Conservation (phyloP, 2,888 invertebrate species). For the Aporophyla nigra region DNA sequence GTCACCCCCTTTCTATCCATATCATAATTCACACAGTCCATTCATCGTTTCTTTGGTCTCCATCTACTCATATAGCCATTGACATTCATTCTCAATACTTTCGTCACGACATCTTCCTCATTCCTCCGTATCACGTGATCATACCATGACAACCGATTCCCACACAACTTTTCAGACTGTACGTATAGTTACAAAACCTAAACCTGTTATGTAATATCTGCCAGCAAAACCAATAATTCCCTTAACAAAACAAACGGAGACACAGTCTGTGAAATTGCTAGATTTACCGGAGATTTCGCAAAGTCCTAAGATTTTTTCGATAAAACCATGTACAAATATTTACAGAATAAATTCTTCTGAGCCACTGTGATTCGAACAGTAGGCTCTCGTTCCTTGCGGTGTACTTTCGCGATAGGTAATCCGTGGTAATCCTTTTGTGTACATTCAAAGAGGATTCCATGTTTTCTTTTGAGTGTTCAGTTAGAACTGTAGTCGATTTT, state of each 20-base stretch:
- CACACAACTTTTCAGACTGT: too few relatives aligned
- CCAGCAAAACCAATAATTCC: slow-evolving; percentile 1
- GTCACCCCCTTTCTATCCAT: too few relatives aligned
- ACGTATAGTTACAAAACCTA: background rate
- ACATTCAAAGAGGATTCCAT: slow-evolving; percentile 14
- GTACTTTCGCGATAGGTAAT: too few relatives aligned
- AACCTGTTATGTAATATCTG: background rate
- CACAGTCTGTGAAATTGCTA: background rate
- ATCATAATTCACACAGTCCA: too few relatives aligned
- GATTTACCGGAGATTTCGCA: slow-evolving; percentile 9
- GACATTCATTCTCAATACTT: too few relatives aligned
- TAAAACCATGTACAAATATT: slow-evolving; percentile 28
- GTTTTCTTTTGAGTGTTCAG: slow-evolving; percentile 45
- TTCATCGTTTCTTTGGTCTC: too few relatives aligned
- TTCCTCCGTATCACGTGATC: too few relatives aligned
- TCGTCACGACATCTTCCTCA: too few relatives aligned
- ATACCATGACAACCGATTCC: too few relatives aligned
- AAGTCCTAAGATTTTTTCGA: background rate
- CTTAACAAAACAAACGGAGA: slow-evolving; percentile 6
- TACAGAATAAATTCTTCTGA: slow-evolving; percentile 24
- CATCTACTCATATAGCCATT: too few relatives aligned
- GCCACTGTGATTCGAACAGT: slow-evolving; percentile 14
- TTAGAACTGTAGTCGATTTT: slow-evolving; percentile 26
- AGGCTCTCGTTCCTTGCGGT: slow-evolving; percentile 28
- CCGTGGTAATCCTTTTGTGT: too few relatives aligned